A percentile compares a stretch with the other conserved stretches of the same genome.
Evolutionary conservation across 2,113 vertebrate genomes (phyloP).

Genomic region (Corynorhinus townsendii): DNA sequence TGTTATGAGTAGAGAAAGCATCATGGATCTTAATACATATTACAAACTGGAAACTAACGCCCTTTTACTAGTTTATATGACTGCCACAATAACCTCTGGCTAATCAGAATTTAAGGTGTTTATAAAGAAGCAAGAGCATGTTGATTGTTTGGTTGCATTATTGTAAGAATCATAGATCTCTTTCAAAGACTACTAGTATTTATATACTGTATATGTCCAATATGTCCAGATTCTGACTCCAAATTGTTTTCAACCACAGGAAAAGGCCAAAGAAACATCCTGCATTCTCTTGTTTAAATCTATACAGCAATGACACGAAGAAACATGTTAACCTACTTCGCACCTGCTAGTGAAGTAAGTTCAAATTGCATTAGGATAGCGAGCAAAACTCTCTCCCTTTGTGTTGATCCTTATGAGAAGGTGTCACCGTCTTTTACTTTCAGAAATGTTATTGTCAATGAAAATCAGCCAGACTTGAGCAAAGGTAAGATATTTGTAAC

Average conservation of each 20-base stretch:
- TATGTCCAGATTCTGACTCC: not conserved
- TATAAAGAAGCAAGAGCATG: not conserved
- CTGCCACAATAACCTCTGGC: not conserved
- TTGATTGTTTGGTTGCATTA: not conserved
- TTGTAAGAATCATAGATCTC: not conserved
- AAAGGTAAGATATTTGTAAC: not conserved
- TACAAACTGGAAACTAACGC: not conserved
- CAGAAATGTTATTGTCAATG: not conserved
- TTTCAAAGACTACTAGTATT: not conserved
- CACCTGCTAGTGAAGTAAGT: not conserved
- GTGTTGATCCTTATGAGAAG: not conserved
- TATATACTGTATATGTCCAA: no score
- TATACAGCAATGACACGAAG: not conserved
- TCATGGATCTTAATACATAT: not conserved
- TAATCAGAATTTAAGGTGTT: not conserved
- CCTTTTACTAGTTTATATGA: not conserved
- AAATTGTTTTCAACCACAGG: not conserved
- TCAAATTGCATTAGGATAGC: not conserved
- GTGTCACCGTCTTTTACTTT: not conserved
- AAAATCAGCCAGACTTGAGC: not conserved
- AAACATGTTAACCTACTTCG: not conserved
- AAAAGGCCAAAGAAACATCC: not conserved
- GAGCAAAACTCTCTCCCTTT: not conserved
- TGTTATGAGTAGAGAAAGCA: not conserved
- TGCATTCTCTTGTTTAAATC: not conserved